Evolutionary conservation across 2,888 invertebrate species (phyloP).

Genomic region (Scaptomyza caliginosa): DNA sequence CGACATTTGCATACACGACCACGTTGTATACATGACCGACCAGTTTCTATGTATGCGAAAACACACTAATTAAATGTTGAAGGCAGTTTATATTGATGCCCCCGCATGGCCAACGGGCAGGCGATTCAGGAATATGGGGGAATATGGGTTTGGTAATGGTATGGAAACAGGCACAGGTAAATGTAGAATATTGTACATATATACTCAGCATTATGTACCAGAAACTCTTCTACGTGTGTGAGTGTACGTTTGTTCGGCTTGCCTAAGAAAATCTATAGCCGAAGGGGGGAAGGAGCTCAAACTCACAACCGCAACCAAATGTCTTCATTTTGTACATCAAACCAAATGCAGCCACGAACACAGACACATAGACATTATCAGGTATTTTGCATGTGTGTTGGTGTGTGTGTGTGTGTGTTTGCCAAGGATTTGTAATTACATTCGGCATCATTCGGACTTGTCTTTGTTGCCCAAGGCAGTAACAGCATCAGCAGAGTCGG

Average conservation of each 20-base stretch:
- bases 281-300: constrained; percentile 60
- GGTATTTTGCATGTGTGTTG: constrained; percentile 3
- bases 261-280: constrained; percentile 75
- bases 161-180: constrained; percentile 27
- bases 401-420: constrained; percentile 33
- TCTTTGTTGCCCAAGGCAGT: constrained; percentile 41
- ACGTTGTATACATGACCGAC: constrained; percentile 51
- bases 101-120: constrained; percentile 67
- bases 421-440: constrained; percentile 74
- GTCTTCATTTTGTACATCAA: constrained; percentile 76
- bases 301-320: constrained; percentile 63
- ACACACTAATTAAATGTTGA: constrained; percentile 83
- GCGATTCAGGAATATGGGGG: constrained; percentile 11
- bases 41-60: constrained; percentile 66
- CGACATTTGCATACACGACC: constrained; percentile 66
- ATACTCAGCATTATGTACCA: constrained; percentile 40
- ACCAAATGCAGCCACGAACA: constrained; percentile 61
- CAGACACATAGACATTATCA: constrained; percentile 5
- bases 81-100: constrained; percentile 79
- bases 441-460: constrained; percentile 68
- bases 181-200: constrained; percentile 46
- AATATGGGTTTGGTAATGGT: not conserved
- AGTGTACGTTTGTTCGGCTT: constrained; percentile 17
- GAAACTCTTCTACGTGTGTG: constrained; percentile 11
- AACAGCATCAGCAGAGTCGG: constrained; percentile 2